A percentile compares a stretch with the other conserved stretches of the same genome.
Evolutionary conservation across 2,888 invertebrate species (phyloP).

Genomic region (Spatulosminthurus flaviceps): DNA sequence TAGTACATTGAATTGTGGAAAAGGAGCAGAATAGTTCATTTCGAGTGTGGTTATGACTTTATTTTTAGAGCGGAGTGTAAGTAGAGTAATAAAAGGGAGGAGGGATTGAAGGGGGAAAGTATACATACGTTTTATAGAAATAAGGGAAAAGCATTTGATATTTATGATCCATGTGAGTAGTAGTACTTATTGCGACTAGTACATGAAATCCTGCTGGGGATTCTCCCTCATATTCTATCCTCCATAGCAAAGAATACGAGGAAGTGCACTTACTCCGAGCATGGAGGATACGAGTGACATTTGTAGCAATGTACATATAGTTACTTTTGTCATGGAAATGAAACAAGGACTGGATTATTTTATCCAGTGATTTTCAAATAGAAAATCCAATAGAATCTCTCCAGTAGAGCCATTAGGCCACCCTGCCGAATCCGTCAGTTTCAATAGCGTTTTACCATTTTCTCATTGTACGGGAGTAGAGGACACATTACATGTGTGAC

Average conservation of each 20-base stretch:
- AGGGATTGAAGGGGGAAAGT: not conserved
- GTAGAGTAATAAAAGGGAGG: not conserved
- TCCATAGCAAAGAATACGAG: too few species aligned
- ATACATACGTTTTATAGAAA: not conserved
- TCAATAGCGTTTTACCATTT: constrained; percentile 11
- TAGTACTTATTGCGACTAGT: too few species aligned
- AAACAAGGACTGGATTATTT: constrained; percentile 43
- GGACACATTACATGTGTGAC: constrained; percentile 6
- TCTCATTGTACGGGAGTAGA: not conserved
- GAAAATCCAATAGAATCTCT: constrained; percentile 52
- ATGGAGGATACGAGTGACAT: too few species aligned
- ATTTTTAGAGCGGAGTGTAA: not conserved
- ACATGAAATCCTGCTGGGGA: not conserved
- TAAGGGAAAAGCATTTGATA: not conserved
- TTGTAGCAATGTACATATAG: too few species aligned
- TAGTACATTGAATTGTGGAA: too few species aligned
- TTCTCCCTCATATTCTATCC: too few species aligned
- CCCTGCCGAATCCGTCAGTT: constrained; percentile 30
- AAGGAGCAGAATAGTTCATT: too few species aligned
- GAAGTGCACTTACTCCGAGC: too few species aligned
- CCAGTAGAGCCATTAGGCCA: constrained; percentile 46
- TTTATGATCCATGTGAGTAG: too few species aligned
- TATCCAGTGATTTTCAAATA: constrained; percentile 49
- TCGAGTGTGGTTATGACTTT: not conserved
- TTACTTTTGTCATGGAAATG: constrained; percentile 42